Evolutionary conservation across 2,888 invertebrate species (phyloP), one percentile per base, ranked within the genome.

Genomic region (Drosophila barbarae): DNA sequence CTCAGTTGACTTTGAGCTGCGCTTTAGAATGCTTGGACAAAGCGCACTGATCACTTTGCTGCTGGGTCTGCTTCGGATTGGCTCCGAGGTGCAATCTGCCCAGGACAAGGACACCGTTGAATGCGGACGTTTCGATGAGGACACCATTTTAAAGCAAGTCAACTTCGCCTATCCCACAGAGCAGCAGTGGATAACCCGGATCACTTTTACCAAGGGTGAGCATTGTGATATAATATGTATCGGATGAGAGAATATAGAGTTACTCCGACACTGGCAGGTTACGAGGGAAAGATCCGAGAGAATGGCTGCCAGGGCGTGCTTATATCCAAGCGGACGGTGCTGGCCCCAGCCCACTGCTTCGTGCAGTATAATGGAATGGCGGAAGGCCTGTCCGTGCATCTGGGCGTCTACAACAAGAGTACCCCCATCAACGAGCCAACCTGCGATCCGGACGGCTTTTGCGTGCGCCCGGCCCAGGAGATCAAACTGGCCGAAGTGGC

Each of bases 311-410:
- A 72, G 49, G 80, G 76, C 1, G 80, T 53, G n/a, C 59, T 81
- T 2, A 74, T 81, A 34, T 80, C 80, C 5, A 76, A 56, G 39
- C 71, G 70, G 1, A 67, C 66, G 50, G 77, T 80, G 1, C 42
- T 81, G 44, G 80, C 80, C 3, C 80, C 80, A 5, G 80, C 80
- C 21, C 73, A 79, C 42, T 81, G 80, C 21, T 81, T 80, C 30
- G 63, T 79, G 0, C 74, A 59, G 44, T 79, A 71, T 59, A 69
- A 69, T 15, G 77, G 77, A 0, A 15, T 41, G 5, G 69, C 64
- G 5, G 70, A 77, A 7, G 81, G 77, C 0, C 69, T 66, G 39
- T 78, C 81, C 5, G 79, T 78, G 15, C 81, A 75, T 41, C 38
- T 79, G 64, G 79, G 79, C 15, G 77, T 79, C 0, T 77, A 69